phyloP scores from a whole-genome alignment of 2,113 vertebrate species.

The Sinocyclocheilus grahami region DNA sequence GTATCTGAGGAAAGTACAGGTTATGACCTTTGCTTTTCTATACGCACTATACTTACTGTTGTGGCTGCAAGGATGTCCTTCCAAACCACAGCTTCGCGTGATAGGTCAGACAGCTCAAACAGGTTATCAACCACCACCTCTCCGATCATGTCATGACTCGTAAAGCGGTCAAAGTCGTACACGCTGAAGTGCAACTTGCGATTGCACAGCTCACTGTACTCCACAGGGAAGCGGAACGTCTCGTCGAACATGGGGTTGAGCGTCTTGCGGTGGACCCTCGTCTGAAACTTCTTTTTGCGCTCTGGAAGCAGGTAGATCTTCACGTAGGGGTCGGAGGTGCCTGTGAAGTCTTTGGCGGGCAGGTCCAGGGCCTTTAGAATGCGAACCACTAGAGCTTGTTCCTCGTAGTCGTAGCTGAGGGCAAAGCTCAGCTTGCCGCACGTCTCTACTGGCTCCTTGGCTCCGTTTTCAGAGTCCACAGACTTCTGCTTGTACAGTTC shows the following conservation, averaged over 20 bases:
- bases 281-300: slow-evolving; percentile 98
- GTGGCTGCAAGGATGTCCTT: slow-evolving; percentile 96
- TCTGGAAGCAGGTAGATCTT: slow-evolving; percentile 98
- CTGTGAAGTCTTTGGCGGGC: slow-evolving; percentile 94
- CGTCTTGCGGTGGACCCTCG: slow-evolving; percentile 95
- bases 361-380: slow-evolving; percentile 95
- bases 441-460: slow-evolving; percentile 82
- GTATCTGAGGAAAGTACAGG: neutral
- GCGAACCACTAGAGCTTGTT: slow-evolving; percentile 87
- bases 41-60: slow-evolving; percentile 81
- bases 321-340: slow-evolving; percentile 95
- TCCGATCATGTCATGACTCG: slow-evolving; percentile 98
- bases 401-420: slow-evolving; percentile 91
- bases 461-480: slow-evolving; percentile 89
- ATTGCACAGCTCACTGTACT: slow-evolving; percentile 90
- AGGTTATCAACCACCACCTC: slow-evolving; percentile 98
- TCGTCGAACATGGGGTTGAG: slow-evolving; percentile 95
- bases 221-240: slow-evolving; percentile 91
- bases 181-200: slow-evolving; percentile 96
- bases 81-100: slow-evolving; percentile 94
- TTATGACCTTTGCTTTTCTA: neutral
- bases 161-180: slow-evolving; percentile 99
- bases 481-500: slow-evolving; percentile 99
- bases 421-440: slow-evolving; percentile 96
- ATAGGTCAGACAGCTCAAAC: slow-evolving; percentile 96